phyloP scores from a whole-genome alignment of 2,888 invertebrate genomes.

The Xestia c-nigrum region DNA sequence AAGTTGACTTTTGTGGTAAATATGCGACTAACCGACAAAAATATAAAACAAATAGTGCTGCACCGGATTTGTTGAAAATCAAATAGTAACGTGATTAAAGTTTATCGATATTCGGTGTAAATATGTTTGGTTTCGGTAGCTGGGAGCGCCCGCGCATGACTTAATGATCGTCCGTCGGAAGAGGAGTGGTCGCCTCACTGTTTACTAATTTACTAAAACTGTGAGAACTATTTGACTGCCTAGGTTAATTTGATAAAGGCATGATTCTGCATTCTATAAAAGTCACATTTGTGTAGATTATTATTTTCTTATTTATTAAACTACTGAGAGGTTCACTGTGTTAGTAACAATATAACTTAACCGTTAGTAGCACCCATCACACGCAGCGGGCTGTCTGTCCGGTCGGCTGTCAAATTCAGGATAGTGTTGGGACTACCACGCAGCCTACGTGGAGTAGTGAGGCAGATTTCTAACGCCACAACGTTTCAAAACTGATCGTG shows the following conservation, averaged over 20 bases:
- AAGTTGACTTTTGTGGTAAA: constrained; percentile 25
- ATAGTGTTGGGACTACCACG: no score
- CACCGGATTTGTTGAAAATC: constrained; percentile 37
- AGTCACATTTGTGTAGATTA: no score
- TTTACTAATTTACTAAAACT: constrained; percentile 52
- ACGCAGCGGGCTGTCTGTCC: no score
- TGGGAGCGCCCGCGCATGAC: constrained; percentile 42
- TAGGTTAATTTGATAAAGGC: not conserved
- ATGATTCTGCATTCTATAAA: not conserved
- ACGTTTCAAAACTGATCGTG: no score
- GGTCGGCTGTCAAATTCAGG: no score
- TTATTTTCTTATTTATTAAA: no score
- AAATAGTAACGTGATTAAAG: constrained; percentile 39
- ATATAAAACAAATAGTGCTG: constrained; percentile 14
- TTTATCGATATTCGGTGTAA: constrained; percentile 44
- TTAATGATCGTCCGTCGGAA: constrained; percentile 38
- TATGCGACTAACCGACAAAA: not conserved
- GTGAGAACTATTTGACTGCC: constrained; percentile 33
- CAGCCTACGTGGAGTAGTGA: no score
- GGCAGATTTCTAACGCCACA: no score
- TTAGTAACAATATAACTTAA: no score
- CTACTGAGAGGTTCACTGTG: no score
- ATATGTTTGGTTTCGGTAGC: constrained; percentile 52
- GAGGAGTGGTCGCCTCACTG: constrained; percentile 29
- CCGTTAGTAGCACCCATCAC: no score